phyloP scores from a whole-genome alignment of 2,113 vertebrate species.

The Lepisosteus osseus region DNA sequence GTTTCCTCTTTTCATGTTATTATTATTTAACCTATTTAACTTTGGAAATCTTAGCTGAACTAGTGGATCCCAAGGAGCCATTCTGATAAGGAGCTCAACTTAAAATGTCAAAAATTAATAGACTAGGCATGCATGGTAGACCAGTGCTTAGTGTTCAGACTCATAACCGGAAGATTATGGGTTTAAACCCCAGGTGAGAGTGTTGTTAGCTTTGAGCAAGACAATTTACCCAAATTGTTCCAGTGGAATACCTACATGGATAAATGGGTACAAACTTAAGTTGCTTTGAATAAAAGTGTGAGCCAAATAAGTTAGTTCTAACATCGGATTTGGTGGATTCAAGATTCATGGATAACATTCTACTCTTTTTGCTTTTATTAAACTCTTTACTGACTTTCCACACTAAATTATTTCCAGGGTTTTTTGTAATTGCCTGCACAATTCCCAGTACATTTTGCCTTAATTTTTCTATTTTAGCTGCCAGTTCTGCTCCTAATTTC shows the following conservation, averaged over 20 bases:
- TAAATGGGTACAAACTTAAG: too few species aligned
- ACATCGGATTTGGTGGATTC: background rate
- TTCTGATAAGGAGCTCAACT: background rate
- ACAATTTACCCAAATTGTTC: too few species aligned
- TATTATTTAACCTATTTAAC: background rate
- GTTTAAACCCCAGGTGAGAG: too few species aligned
- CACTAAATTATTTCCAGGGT: background rate
- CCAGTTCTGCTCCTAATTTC: slow-evolving; percentile 3
- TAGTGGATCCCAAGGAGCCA: background rate
- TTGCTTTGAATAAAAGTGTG: too few species aligned
- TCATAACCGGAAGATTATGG: too few species aligned
- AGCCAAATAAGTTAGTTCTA: too few species aligned
- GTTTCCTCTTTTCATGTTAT: background rate
- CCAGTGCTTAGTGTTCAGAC: too few species aligned
- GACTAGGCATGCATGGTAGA: too few species aligned
- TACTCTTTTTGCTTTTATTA: background rate
- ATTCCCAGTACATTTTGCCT: slow-evolving; percentile 53
- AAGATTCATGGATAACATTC: background rate
- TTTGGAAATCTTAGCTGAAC: background rate
- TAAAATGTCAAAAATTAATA: too few species aligned
- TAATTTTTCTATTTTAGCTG: slow-evolving; percentile 43
- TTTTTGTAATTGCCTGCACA: slow-evolving; percentile 39
- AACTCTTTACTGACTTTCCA: background rate
- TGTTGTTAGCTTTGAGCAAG: too few species aligned
- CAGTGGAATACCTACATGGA: too few species aligned